A percentile compares a stretch with the other conserved stretches of the same genome.
phyloP scores from a whole-genome alignment of 2,113 vertebrate genomes.

The Suncus etruscus region DNA sequence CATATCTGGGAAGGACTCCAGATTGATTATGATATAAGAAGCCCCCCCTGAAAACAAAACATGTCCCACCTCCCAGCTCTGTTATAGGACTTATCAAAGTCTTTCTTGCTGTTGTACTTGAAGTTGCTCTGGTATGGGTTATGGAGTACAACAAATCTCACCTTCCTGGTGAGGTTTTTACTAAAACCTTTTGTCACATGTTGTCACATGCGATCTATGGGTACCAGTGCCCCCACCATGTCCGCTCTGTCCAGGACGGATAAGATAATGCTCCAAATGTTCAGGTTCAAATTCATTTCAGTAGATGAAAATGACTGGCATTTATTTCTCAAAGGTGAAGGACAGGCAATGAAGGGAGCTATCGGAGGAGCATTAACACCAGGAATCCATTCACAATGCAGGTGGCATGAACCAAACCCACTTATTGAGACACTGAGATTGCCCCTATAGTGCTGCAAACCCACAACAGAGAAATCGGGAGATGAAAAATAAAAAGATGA shows the following conservation, averaged over 20 bases:
- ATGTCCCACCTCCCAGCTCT: rapidly evolving
- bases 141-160: not conserved
- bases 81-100: not conserved
- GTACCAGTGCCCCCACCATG: not conserved
- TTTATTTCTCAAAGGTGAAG: not conserved
- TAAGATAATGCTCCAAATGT: conserved; percentile 18
- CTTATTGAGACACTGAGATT: not conserved
- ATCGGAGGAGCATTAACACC: rapidly evolving
- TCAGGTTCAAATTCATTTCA: not conserved
- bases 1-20: not conserved
- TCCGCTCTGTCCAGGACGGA: not conserved
- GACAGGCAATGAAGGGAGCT: not conserved
- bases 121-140: too few relatives aligned
- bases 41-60: not conserved
- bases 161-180: too few relatives aligned
- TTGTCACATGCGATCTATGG: not conserved
- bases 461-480: not conserved
- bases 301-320: not conserved
- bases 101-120: not conserved
- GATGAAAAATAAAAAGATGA: not conserved
- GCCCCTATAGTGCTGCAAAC: not conserved
- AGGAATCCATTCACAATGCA: rapidly evolving
- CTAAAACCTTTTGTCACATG: too few relatives aligned
- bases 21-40: not conserved
- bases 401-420: too few relatives aligned